These are phyloP conservation scores for Drosophila willistoni DNA, from an alignment of 1,140 invertebrate species.

Conservation along the genomic window DNA sequence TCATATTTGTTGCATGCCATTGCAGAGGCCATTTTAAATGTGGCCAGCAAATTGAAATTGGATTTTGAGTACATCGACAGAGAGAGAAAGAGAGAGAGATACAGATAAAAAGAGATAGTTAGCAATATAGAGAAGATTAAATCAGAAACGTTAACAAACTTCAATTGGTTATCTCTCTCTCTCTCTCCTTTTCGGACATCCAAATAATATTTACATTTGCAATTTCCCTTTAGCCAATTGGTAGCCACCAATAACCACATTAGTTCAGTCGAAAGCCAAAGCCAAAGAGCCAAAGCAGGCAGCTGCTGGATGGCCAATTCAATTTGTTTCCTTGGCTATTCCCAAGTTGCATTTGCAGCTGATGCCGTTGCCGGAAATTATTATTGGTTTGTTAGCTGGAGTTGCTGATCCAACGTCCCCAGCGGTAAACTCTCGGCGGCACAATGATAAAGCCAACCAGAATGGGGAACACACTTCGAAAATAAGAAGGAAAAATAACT, in stretches of 20 bases:
- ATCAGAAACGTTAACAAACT: slow-evolving; percentile 5
- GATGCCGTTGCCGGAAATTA: slow-evolving; percentile 63
- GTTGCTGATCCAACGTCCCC: slow-evolving; percentile 64
- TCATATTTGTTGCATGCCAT: slow-evolving; percentile 8
- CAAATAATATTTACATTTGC: slow-evolving; percentile 70
- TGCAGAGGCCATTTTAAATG: slow-evolving; percentile 20
- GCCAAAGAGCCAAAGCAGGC: slow-evolving; percentile 22
- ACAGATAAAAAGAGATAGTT: too few relatives aligned
- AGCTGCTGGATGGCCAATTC: slow-evolving; percentile 62
- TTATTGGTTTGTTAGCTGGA: slow-evolving; percentile 73
- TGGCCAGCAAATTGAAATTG: slow-evolving; percentile 12
- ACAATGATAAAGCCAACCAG: slow-evolving; percentile 62
- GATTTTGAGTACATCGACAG: slow-evolving; percentile 2
- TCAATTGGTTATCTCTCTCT: slow-evolving; percentile 31
- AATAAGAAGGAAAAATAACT: slow-evolving; percentile 50
- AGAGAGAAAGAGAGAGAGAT: not conserved
- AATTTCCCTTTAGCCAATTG: slow-evolving; percentile 59
- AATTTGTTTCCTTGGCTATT: slow-evolving; percentile 75
- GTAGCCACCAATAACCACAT: slow-evolving; percentile 64
- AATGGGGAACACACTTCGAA: not conserved
- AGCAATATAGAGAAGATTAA: not conserved
- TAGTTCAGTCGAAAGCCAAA: slow-evolving; percentile 64
- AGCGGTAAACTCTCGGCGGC: slow-evolving; percentile 70
- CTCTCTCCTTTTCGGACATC: not conserved
- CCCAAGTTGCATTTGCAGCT: slow-evolving; percentile 67